Percentiles rank a stretch among this genome's conserved stretches.
Conservation (phyloP, 2,797 vertebrate species). For the Pachyuromys duprasi region DNA sequence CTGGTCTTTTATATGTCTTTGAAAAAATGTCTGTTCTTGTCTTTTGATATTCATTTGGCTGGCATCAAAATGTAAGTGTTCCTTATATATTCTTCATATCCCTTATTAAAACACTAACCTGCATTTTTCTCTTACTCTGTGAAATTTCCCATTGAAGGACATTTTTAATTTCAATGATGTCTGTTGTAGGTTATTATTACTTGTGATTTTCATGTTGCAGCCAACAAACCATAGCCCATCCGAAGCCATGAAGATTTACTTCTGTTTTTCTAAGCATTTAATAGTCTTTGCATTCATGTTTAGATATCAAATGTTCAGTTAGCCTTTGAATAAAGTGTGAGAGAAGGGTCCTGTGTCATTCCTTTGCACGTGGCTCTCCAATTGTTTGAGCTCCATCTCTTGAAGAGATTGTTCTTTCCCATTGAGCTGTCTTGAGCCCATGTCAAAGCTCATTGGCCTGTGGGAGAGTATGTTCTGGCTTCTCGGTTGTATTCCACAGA, state of each 20-base stretch:
- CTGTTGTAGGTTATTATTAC: neutral
- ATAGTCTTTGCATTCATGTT: neutral
- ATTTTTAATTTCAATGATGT: neutral
- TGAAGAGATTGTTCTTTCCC: neutral
- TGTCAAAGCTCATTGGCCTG: neutral
- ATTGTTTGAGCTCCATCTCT: neutral
- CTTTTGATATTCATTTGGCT: conserved; percentile 19
- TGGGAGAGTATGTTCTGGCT: neutral
- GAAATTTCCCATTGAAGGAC: neutral
- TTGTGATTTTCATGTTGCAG: neutral
- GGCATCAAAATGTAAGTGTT: neutral
- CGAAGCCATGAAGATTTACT: neutral
- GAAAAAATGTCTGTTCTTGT: neutral
- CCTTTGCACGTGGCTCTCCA: neutral
- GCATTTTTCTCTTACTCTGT: neutral
- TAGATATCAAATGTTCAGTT: neutral
- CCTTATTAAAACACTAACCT: conserved; percentile 1
- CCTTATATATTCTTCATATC: neutral
- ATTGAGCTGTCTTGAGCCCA: neutral
- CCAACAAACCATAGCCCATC: neutral
- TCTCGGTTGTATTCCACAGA: neutral
- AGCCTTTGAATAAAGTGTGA: neutral
- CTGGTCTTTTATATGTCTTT: neutral
- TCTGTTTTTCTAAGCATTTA: neutral
- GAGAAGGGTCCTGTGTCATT: neutral